These are phyloP conservation scores for Drosophila aldrichi DNA, from an alignment of 2,888 invertebrate species.

Conservation along the genomic window DNA sequence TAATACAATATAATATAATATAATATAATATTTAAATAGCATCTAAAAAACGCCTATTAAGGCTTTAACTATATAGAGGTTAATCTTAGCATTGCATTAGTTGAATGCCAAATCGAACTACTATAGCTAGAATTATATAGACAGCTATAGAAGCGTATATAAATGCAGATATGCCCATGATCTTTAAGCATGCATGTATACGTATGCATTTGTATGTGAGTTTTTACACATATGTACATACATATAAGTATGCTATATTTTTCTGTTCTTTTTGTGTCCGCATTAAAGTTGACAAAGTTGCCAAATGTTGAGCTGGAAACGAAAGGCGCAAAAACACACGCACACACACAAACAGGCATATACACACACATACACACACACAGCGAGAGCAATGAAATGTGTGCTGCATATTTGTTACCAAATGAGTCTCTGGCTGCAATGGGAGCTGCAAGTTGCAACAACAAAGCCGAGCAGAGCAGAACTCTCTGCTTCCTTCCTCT, in stretches of 20 bases:
- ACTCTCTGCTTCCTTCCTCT: not conserved
- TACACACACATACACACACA: not conserved
- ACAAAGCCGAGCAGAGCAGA: not conserved
- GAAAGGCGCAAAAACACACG: not conserved
- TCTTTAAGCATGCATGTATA: not conserved
- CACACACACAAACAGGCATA: not conserved
- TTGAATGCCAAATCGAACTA: not conserved
- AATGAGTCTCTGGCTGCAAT: conserved; percentile 13
- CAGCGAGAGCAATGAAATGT: not conserved
- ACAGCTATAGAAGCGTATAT: not conserved
- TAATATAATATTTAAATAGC: no score
- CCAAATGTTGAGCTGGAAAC: not conserved
- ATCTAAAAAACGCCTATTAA: not conserved
- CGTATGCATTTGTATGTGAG: not conserved
- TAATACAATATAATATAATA: no score
- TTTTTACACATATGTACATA: no score
- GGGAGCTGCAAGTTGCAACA: conserved; percentile 14
- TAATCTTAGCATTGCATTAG: not conserved
- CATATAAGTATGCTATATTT: not conserved
- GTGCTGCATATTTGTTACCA: conserved; percentile 9
- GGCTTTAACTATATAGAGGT: not conserved
- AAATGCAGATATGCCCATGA: not conserved
- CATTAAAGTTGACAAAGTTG: conserved; percentile 14
- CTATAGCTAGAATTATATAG: not conserved
- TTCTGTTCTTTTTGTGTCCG: not conserved